Evolutionary conservation across 2,113 vertebrate species (phyloP).

Genomic region (Hypomesus transpacificus): DNA sequence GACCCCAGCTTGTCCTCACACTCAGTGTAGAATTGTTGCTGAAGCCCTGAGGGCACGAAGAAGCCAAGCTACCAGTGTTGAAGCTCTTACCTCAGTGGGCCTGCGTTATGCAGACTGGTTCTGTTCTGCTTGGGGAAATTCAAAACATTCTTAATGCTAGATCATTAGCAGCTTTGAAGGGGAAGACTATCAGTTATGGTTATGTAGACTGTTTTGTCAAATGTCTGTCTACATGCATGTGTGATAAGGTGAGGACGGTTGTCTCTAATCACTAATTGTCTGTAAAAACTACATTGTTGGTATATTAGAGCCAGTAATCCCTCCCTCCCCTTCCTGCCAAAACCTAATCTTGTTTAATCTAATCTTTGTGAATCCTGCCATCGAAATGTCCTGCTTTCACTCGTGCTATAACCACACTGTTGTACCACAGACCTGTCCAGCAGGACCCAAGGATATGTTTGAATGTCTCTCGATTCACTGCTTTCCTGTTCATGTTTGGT

Average conservation of each 20-base stretch:
- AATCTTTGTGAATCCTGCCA: too few species aligned
- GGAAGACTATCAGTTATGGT: not conserved
- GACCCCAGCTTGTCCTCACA: not conserved
- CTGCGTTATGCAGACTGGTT: not conserved
- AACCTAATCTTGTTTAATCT: too few species aligned
- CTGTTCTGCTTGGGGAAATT: not conserved
- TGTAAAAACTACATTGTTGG: not conserved
- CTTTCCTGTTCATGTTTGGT: not conserved
- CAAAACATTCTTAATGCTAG: not conserved
- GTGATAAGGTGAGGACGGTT: not conserved
- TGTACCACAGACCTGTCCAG: too few species aligned
- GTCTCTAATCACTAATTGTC: not conserved
- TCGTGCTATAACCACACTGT: too few species aligned
- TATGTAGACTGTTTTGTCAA: not conserved
- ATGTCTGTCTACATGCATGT: not conserved
- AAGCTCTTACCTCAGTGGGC: conserved; percentile 1
- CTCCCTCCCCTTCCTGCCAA: too few species aligned
- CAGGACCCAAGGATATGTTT: too few species aligned
- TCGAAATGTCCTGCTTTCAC: too few species aligned
- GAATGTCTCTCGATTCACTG: not conserved
- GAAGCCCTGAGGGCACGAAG: not conserved
- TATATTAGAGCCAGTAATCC: too few species aligned
- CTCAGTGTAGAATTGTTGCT: not conserved
- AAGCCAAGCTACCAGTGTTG: conserved; percentile 23
- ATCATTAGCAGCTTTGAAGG: not conserved